Conservation (phyloP, 35 echinoderm and acorn worm genomes). For the Strongylocentrotus purpuratus region DNA sequence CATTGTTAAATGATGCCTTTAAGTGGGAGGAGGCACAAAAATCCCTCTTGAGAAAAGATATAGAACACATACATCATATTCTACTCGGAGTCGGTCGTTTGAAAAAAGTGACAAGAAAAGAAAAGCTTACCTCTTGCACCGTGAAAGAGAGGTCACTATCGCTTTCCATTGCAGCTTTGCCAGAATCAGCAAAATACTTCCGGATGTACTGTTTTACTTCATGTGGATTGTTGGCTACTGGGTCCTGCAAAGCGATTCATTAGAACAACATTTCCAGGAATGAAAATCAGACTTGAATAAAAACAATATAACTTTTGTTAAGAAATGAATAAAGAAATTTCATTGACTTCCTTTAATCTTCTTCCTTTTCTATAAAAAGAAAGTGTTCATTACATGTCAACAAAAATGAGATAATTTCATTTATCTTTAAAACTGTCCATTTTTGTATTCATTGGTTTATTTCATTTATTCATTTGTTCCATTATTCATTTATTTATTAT, state of each 20-base stretch:
- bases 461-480: no score
- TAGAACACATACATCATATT: no score
- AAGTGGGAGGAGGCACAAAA: no score
- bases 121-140: constrained; percentile 61
- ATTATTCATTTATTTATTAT: no score
- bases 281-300: not conserved
- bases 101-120: no score
- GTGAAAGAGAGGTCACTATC: constrained; percentile 64
- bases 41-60: no score
- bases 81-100: no score
- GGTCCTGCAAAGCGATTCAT: constrained; percentile 53
- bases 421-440: no score
- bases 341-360: not conserved
- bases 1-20: no score
- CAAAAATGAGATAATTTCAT: not conserved
- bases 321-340: not conserved
- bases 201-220: constrained; percentile 64
- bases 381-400: not conserved
- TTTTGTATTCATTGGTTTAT: no score
- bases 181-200: constrained; percentile 60
- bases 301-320: not conserved
- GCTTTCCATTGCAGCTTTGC: constrained; percentile 37
- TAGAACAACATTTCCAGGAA: not conserved
- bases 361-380: not conserved
- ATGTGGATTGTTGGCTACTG: constrained; percentile 59